phyloP scores from a whole-genome alignment of 2,113 vertebrate genomes.

The Tyto alba region DNA sequence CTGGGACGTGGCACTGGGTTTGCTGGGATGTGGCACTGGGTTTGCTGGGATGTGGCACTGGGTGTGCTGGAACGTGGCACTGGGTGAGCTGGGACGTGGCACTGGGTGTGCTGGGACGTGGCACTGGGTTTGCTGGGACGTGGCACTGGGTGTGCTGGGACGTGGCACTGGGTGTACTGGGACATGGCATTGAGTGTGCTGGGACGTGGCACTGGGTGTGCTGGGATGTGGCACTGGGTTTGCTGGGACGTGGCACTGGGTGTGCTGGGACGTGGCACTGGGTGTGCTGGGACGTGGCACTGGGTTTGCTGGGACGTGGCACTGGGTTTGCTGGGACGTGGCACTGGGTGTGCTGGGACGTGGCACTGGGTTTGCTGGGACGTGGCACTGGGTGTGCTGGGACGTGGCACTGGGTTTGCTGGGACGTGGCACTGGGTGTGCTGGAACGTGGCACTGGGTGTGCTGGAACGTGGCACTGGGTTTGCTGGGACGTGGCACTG shows the following conservation, averaged over 20 bases:
- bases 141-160: neutral
- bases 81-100: accelerated
- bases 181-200: too few relatives aligned
- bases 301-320: accelerated
- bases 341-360: neutral
- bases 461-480: too few relatives aligned
- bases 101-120: neutral
- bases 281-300: accelerated
- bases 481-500: neutral
- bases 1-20: neutral
- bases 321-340: accelerated
- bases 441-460: neutral
- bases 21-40: neutral
- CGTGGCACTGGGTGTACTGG: accelerated
- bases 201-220: neutral
- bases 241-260: neutral
- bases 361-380: accelerated
- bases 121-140: neutral
- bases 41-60: neutral
- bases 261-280: neutral
- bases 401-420: accelerated
- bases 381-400: accelerated
- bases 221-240: accelerated
- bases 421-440: accelerated
- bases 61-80: neutral